These are phyloP conservation scores for Drosophila ustulata DNA, from an alignment of 2,888 invertebrate species.

Conservation along the genomic window DNA sequence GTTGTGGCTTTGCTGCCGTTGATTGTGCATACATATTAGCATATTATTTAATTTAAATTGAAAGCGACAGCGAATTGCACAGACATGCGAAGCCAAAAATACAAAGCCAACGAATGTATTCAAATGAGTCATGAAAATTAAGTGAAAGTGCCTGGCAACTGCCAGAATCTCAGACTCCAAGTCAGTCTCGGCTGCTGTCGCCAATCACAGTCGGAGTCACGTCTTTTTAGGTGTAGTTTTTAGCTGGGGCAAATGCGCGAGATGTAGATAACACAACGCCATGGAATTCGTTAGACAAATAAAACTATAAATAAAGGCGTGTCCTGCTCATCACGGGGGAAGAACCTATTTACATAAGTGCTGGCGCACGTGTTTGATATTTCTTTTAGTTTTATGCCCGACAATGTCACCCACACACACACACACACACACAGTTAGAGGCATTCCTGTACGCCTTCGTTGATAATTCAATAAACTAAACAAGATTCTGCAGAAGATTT, in stretches of 20 bases:
- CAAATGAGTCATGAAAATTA: constrained; percentile 73
- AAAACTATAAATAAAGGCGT: constrained; percentile 73
- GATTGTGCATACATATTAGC: constrained; percentile 40
- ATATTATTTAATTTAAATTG: constrained; percentile 46
- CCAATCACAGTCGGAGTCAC: constrained; percentile 5
- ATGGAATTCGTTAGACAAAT: constrained; percentile 60
- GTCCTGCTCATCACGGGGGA: constrained; percentile 9
- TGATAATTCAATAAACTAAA: constrained; percentile 82
- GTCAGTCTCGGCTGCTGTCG: background rate
- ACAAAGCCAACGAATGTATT: constrained; percentile 52
- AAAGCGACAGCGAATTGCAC: constrained; percentile 11
- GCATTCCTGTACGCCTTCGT: constrained; percentile 29
- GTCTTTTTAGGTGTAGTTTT: constrained; percentile 8
- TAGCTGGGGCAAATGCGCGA: constrained; percentile 41
- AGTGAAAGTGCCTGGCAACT: constrained; percentile 37
- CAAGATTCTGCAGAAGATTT: constrained; percentile 76
- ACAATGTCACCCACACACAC: constrained; percentile 33
- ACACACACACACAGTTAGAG: constrained; percentile 12
- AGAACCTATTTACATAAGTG: constrained; percentile 74
- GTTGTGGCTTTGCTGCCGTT: constrained; percentile 18
- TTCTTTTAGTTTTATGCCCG: constrained; percentile 75
- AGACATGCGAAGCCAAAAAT: constrained; percentile 13
- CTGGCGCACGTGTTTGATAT: constrained; percentile 72
- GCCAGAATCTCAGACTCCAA: background rate
- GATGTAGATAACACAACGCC: constrained; percentile 61